phyloP scores from a whole-genome alignment of 2,888 invertebrate species.

The Leptopilina myrica region DNA sequence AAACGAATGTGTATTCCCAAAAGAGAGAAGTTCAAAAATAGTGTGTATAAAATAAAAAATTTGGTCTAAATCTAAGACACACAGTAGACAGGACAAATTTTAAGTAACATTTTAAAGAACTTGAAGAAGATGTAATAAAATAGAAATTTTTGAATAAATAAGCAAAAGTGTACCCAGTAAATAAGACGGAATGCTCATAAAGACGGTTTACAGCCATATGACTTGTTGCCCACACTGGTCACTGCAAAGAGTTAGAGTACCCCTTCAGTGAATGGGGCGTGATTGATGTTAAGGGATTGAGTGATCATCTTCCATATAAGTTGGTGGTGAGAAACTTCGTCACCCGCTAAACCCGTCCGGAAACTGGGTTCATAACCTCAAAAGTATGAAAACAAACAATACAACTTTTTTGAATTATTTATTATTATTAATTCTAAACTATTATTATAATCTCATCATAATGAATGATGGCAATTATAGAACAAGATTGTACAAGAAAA shows the following conservation, averaged over 20 bases:
- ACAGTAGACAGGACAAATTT: neutral
- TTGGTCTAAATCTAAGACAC: neutral
- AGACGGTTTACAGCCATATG: slow-evolving; percentile 49
- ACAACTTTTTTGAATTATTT: neutral
- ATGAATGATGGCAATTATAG: slow-evolving; percentile 7
- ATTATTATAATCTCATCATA: slow-evolving; percentile 18
- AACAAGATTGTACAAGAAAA: slow-evolving; percentile 42
- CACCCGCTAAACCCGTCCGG: slow-evolving; percentile 8
- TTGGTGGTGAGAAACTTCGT: slow-evolving; percentile 33
- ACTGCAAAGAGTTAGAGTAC: slow-evolving; percentile 46
- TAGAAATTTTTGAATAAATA: slow-evolving; percentile 23
- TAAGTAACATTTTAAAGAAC: neutral
- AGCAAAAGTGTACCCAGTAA: slow-evolving; percentile 35
- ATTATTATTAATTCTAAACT: neutral
- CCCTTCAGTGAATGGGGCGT: slow-evolving; percentile 58
- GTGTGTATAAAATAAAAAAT: neutral
- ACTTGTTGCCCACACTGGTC: slow-evolving; percentile 44
- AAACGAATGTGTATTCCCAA: neutral
- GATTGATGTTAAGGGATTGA: slow-evolving; percentile 73
- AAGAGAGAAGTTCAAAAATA: neutral
- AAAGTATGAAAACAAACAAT: slow-evolving; percentile 11
- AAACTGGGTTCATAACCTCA: slow-evolving; percentile 6
- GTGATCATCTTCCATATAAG: slow-evolving; percentile 67
- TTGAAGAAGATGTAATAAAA: neutral
- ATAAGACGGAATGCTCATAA: slow-evolving; percentile 52